Conservation (phyloP, 2,113 vertebrate genomes). For the Loxodonta africana region DNA sequence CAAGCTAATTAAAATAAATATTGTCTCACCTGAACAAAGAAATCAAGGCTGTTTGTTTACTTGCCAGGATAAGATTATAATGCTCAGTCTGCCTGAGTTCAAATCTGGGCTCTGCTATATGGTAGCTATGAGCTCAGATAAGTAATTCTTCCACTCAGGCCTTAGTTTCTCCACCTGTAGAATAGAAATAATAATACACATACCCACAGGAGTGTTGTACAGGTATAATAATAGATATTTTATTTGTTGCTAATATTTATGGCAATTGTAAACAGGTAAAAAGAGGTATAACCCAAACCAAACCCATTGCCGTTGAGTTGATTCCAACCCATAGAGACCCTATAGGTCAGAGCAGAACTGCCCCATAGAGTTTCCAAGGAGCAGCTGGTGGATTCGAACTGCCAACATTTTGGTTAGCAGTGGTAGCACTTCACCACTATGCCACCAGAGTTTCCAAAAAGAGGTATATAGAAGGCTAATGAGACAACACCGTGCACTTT, state of each 20-base stretch:
- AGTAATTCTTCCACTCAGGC: too few relatives aligned
- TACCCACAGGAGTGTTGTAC: not conserved
- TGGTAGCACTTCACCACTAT: too few relatives aligned
- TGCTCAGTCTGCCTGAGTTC: not conserved
- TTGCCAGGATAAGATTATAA: not conserved
- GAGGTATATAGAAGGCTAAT: not conserved
- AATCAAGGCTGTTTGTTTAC: not conserved
- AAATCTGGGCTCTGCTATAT: not conserved
- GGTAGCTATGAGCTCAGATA: not conserved
- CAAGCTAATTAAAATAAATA: conserved; percentile 25
- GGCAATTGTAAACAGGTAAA: not conserved
- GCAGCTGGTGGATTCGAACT: too few relatives aligned
- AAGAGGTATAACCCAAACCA: too few relatives aligned
- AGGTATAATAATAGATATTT: not conserved
- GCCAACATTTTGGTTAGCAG: too few relatives aligned
- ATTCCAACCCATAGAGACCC: too few relatives aligned
- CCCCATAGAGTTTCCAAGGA: too few relatives aligned
- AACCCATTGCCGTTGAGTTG: too few relatives aligned
- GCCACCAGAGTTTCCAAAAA: too few relatives aligned
- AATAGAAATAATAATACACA: not conserved
- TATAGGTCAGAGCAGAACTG: too few relatives aligned
- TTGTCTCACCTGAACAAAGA: not conserved
- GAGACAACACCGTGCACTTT: not conserved
- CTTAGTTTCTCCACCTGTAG: not conserved
- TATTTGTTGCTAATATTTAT: not conserved